Percentiles rank a stretch among this genome's conserved stretches.
phyloP scores from a whole-genome alignment of 2,113 vertebrate genomes.

The Carassius carassius region DNA sequence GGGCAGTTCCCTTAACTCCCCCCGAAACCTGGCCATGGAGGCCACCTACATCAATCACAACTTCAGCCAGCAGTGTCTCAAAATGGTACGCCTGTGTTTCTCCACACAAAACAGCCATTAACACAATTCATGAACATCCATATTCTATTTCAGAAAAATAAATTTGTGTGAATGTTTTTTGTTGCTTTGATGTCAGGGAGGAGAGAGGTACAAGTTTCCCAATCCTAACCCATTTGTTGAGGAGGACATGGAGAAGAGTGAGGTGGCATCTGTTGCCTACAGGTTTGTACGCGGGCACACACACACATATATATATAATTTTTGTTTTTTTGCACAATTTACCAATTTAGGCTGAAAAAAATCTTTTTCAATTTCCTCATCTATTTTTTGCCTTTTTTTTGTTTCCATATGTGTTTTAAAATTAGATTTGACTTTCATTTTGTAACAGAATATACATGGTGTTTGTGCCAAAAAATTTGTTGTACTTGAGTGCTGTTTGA shows the following conservation, averaged over 20 bases:
- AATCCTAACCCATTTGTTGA: constrained; percentile 95
- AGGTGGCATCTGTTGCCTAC: constrained; percentile 96
- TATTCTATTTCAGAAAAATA: not conserved
- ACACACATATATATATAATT: too few species aligned
- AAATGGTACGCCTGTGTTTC: constrained; percentile 78
- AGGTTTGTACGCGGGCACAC: constrained; percentile 71
- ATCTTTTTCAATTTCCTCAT: too few species aligned
- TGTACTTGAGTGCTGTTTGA: too few species aligned
- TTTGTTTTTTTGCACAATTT: too few species aligned
- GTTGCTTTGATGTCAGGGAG: constrained; percentile 74
- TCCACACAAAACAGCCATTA: not conserved
- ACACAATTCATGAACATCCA: not conserved
- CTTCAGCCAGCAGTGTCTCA: constrained; percentile 97
- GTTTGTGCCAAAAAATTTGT: not conserved
- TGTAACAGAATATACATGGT: not conserved
- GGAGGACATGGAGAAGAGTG: constrained; percentile 96
- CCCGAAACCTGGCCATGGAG: constrained; percentile 97
- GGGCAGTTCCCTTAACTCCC: constrained; percentile 96
- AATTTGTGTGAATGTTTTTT: not conserved
- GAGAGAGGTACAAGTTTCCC: constrained; percentile 92
- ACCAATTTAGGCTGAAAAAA: too few species aligned
- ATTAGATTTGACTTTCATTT: not conserved
- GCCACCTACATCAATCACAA: constrained; percentile 99
- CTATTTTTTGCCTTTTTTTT: not conserved
- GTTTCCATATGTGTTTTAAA: not conserved